Percentiles rank a stretch among this genome's conserved stretches.
Conservation (phyloP, 2,797 vertebrate genomes). For the Spondyliosoma cantharus region DNA sequence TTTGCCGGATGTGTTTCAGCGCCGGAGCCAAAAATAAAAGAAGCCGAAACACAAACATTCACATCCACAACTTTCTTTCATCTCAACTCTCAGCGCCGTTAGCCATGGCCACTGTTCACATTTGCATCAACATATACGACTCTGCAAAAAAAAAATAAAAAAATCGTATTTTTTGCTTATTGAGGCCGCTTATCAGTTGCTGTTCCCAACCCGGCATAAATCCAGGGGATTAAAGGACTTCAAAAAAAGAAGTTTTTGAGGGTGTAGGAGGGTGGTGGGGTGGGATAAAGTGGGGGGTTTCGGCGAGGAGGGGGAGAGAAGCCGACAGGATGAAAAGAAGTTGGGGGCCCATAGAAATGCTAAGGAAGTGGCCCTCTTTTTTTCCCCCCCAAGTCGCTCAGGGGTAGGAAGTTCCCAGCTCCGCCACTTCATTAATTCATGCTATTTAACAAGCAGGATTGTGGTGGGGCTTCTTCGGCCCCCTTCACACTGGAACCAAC, state of each 20-base stretch:
- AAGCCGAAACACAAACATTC: slow-evolving; percentile 57
- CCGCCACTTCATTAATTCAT: slow-evolving; percentile 89
- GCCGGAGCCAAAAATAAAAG: slow-evolving; percentile 16
- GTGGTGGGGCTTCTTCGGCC: slow-evolving; percentile 81
- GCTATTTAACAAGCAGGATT: slow-evolving; percentile 85
- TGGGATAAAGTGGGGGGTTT: slow-evolving; percentile 27
- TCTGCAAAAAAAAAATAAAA: slow-evolving; percentile 53
- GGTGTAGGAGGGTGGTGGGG: slow-evolving; percentile 33
- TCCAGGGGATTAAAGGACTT: slow-evolving; percentile 84
- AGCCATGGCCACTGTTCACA: slow-evolving; percentile 67
- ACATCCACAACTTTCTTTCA: slow-evolving; percentile 75
- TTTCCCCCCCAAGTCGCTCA: slow-evolving; percentile 67
- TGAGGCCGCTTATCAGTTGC: slow-evolving; percentile 81
- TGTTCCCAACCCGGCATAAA: slow-evolving; percentile 78
- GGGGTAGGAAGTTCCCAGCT: slow-evolving; percentile 86
- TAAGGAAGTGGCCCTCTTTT: slow-evolving; percentile 84
- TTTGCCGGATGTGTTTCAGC: slow-evolving; percentile 49
- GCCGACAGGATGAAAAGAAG: slow-evolving; percentile 83
- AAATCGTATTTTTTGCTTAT: slow-evolving; percentile 66
- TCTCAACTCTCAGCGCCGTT: slow-evolving; percentile 69
- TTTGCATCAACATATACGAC: slow-evolving; percentile 66
- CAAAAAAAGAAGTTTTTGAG: slow-evolving; percentile 66
- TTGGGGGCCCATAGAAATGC: slow-evolving; percentile 82
- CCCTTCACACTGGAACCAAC: slow-evolving; percentile 81
- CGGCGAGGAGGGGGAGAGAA: slow-evolving; percentile 41